phyloP scores from a whole-genome alignment of 2,888 invertebrate genomes.

The Keiferia lycopersicella region DNA sequence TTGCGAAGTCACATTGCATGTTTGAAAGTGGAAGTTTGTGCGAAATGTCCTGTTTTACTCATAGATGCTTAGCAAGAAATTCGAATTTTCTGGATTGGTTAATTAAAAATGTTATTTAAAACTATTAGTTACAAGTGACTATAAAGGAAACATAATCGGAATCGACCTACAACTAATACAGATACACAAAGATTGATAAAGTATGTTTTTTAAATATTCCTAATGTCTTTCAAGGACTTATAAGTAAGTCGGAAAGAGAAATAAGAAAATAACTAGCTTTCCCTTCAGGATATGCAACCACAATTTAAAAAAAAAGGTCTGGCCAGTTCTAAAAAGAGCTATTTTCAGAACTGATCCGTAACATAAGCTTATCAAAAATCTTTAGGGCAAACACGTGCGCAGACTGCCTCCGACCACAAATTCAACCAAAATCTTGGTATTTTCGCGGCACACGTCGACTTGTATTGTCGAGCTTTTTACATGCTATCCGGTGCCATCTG shows the following conservation, averaged over 20 bases:
- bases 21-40: conserved; percentile 16
- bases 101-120: no score
- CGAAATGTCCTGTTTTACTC: conserved; percentile 16
- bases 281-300: no score
- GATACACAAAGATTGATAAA: no score
- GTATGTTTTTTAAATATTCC: no score
- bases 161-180: no score
- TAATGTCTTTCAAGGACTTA: no score
- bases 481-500: not conserved
- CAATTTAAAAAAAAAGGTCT: not conserved
- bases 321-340: not conserved
- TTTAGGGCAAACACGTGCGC: conserved; percentile 19
- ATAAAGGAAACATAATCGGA: no score
- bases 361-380: conserved; percentile 35
- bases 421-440: not conserved
- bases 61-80: not conserved
- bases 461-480: conserved; percentile 6
- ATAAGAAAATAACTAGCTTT: no score
- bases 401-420: not conserved
- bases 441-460: not conserved
- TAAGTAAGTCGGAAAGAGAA: no score
- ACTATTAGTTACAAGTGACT: no score
- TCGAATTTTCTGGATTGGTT: conserved; percentile 5
- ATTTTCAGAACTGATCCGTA: not conserved
- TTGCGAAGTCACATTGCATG: conserved; percentile 5